Percentiles rank a stretch among this genome's conserved stretches.
These are phyloP conservation scores for Acrocephalus arundinaceus DNA, from an alignment of 2,113 vertebrate genomes.

Conservation along the genomic window DNA sequence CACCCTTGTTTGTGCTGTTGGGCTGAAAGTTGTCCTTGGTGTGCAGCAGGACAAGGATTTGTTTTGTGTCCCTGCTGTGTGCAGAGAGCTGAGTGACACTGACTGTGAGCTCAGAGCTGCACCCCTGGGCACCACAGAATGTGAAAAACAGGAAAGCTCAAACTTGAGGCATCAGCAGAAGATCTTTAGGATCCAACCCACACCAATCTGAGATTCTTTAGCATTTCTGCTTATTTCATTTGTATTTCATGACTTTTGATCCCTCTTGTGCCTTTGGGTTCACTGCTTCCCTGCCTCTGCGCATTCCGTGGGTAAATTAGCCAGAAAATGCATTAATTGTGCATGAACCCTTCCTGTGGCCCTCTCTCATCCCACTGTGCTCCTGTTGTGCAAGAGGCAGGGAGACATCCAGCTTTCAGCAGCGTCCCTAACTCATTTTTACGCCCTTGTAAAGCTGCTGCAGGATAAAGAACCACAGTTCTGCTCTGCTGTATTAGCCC, in stretches of 20 bases:
- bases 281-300: background rate
- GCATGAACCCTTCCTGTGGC: background rate
- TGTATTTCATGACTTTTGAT: background rate
- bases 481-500: background rate
- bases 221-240: background rate
- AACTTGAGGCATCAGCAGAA: background rate
- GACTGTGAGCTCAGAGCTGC: too few relatives aligned
- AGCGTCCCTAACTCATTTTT: background rate
- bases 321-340: background rate
- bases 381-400: background rate
- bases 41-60: too few relatives aligned
- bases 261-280: background rate
- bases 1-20: too few relatives aligned
- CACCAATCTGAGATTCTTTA: too few relatives aligned
- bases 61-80: too few relatives aligned
- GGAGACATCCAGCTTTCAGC: background rate
- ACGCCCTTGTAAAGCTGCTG: constrained; percentile 17
- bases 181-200: background rate
- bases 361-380: background rate
- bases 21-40: too few relatives aligned
- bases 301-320: background rate
- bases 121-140: too few relatives aligned
- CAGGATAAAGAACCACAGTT: background rate
- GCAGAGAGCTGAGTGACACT: too few relatives aligned
- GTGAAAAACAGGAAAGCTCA: fast-evolving